Evolutionary conservation across 1,140 invertebrate genomes (phyloP).

Genomic region (Prorops nasuta): DNA sequence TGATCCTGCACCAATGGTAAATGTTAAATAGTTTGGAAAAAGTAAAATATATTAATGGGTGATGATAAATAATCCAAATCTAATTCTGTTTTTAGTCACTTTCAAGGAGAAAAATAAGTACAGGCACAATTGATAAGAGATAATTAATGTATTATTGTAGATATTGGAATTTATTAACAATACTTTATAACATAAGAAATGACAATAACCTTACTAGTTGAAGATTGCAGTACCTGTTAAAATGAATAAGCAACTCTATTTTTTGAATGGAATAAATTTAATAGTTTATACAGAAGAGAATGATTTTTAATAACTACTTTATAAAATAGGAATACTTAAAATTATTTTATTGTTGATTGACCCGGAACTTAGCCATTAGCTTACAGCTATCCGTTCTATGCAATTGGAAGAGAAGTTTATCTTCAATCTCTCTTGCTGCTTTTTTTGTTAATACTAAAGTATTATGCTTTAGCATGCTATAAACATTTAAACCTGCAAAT

Average conservation of each 20-base stretch:
- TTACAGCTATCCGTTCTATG: conserved; percentile 62
- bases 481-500: conserved; percentile 68
- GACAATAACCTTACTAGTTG: conserved; percentile 3
- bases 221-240: not conserved
- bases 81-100: conserved; percentile 35
- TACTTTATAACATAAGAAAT: conserved; percentile 45
- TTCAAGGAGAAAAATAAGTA: conserved; percentile 28
- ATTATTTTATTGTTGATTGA: conserved; percentile 29
- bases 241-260: no score
- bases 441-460: conserved; percentile 86
- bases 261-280: no score
- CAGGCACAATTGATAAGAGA: conserved; percentile 26
- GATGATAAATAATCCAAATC: conserved; percentile 1
- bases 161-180: not conserved
- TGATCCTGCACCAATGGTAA: conserved; percentile 48
- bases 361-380: conserved; percentile 17
- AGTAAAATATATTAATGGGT: conserved; percentile 2
- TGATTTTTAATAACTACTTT: no score
- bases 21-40: not conserved
- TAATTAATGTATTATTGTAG: conserved; percentile 10
- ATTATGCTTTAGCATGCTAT: conserved; percentile 94
- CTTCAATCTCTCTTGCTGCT: conserved; percentile 84
- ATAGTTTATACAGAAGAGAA: no score
- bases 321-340: not conserved
- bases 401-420: conserved; percentile 77